Conservation (phyloP, 2,888 invertebrate species). For the Tetragonisca angustula region DNA sequence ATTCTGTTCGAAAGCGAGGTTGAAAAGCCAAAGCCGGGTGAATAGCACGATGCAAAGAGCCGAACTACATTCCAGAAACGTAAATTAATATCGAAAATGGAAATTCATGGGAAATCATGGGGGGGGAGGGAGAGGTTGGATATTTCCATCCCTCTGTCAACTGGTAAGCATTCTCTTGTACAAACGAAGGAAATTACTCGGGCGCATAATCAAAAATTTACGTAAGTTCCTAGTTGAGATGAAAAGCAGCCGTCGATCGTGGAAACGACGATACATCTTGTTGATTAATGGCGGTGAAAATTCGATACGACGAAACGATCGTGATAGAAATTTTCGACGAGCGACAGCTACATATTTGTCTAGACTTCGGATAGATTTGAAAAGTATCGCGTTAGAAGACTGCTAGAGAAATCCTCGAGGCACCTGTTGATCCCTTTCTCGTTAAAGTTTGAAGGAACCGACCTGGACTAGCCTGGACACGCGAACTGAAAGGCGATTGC, state of each 20-base stretch:
- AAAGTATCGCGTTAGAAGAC: slow-evolving; percentile 61
- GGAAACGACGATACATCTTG: too few species aligned
- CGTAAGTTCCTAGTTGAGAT: neutral
- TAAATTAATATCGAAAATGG: slow-evolving; percentile 25
- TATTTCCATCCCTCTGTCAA: neutral
- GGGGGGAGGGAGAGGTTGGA: neutral
- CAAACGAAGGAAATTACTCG: too few species aligned
- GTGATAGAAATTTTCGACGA: slow-evolving; percentile 3
- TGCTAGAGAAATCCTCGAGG: slow-evolving; percentile 72
- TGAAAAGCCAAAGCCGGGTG: slow-evolving; percentile 18
- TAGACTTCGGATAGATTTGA: slow-evolving; percentile 44
- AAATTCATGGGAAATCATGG: slow-evolving; percentile 11
- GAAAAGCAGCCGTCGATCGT: neutral
- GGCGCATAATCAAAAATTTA: neutral
- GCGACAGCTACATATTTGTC: neutral
- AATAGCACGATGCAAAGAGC: neutral
- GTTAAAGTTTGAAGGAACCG: slow-evolving; percentile 79
- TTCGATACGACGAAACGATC: neutral
- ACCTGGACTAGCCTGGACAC: slow-evolving; percentile 74
- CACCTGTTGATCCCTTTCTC: slow-evolving; percentile 81
- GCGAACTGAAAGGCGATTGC: slow-evolving; percentile 54
- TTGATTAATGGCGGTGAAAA: too few species aligned
- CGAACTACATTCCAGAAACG: neutral
- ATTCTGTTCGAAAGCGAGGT: slow-evolving; percentile 14
- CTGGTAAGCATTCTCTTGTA: neutral